Percentiles rank a stretch among this genome's conserved stretches.
These are phyloP conservation scores for Halictus quadricinctus DNA, from an alignment of 2,888 invertebrate genomes.

Conservation along the genomic window DNA sequence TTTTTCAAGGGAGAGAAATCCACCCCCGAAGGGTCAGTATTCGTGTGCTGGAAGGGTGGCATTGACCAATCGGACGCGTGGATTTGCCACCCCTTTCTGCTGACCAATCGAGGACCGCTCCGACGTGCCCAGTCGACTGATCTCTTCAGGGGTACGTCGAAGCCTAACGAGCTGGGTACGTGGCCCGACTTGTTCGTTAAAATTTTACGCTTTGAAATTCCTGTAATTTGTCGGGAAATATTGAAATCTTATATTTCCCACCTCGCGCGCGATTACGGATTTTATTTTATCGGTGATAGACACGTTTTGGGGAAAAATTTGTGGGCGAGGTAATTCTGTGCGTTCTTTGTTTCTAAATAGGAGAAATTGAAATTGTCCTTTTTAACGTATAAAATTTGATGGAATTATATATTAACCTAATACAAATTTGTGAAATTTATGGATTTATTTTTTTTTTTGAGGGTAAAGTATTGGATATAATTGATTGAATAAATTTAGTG, in stretches of 20 bases:
- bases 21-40: constrained; percentile 78
- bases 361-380: background rate
- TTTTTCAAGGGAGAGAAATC: constrained; percentile 63
- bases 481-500: background rate
- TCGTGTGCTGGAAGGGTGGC: constrained; percentile 76
- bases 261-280: background rate
- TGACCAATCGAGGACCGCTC: constrained; percentile 79
- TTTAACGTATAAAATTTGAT: background rate
- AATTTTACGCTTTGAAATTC: constrained; percentile 38
- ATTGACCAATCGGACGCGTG: constrained; percentile 79
- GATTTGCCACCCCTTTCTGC: constrained; percentile 76
- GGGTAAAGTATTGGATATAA: background rate
- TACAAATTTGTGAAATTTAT: background rate
- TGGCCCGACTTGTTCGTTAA: constrained; percentile 45
- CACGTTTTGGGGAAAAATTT: background rate
- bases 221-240: constrained; percentile 29
- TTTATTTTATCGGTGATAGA: background rate
- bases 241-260: background rate
- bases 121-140: constrained; percentile 52
- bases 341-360: background rate
- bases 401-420: background rate
- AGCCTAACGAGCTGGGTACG: constrained; percentile 35
- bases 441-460: background rate
- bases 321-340: background rate
- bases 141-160: constrained; percentile 41